Percentiles rank a stretch among this genome's conserved stretches.
Evolutionary conservation across 1,140 invertebrate genomes (phyloP).

Genomic region (Eumaeus atala): DNA sequence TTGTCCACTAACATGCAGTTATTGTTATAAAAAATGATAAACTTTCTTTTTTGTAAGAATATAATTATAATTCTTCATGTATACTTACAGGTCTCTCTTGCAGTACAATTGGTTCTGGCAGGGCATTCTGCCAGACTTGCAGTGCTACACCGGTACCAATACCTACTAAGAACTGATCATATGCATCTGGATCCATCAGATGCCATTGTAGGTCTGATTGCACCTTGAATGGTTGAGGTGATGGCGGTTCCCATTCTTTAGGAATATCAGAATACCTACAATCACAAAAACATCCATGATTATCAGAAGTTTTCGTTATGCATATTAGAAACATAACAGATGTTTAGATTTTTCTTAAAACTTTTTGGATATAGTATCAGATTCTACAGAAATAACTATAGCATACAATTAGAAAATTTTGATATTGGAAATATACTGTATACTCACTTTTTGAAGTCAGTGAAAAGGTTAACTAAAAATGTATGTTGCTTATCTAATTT

Average conservation of each 20-base stretch:
- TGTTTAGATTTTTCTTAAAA: not conserved
- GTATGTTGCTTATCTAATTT: constrained; percentile 97
- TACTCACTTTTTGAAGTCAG: constrained; percentile 94
- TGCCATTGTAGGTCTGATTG: constrained; percentile 94
- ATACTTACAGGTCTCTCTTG: constrained; percentile 86
- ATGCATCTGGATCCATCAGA: constrained; percentile 93
- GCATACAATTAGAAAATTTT: too few species aligned
- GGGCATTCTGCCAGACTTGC: constrained; percentile 92
- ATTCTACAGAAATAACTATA: too few species aligned
- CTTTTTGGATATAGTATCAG: too few species aligned
- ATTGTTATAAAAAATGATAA: too few species aligned
- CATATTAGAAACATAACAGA: constrained; percentile 6
- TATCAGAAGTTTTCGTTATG: too few species aligned
- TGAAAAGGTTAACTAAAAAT: constrained; percentile 96
- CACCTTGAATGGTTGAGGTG: constrained; percentile 88
- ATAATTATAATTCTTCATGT: too few species aligned
- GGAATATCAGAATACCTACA: constrained; percentile 91
- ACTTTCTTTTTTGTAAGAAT: too few species aligned
- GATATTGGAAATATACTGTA: not conserved
- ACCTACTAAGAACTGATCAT: constrained; percentile 96
- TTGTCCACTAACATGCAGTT: too few species aligned
- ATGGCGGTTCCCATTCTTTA: constrained; percentile 93
- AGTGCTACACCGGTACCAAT: constrained; percentile 86
- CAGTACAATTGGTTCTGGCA: constrained; percentile 88
- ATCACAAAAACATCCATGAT: not conserved